Evolutionary conservation across 2,113 vertebrate genomes (phyloP).

Genomic region (Dasyurus viverrinus): DNA sequence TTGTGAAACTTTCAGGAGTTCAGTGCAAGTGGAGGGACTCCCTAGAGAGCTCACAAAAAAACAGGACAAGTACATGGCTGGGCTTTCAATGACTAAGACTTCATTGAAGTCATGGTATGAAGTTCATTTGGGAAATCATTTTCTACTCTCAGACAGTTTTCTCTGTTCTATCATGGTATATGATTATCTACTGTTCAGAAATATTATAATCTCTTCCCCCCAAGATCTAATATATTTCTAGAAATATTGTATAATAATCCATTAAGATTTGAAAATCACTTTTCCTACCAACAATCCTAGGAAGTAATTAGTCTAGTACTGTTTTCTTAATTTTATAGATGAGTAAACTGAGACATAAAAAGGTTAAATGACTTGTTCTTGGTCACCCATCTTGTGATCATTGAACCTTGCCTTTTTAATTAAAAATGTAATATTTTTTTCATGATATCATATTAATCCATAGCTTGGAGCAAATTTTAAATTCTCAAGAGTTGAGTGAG

Average conservation of each 20-base stretch:
- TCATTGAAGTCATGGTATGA: not conserved
- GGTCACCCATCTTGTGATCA: not conserved
- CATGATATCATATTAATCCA: not conserved
- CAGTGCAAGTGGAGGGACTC: not conserved
- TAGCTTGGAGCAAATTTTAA: not conserved
- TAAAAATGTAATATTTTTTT: not conserved
- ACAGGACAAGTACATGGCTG: not conserved
- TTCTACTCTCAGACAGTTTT: not conserved
- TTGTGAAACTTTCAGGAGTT: not conserved
- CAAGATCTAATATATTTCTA: not conserved
- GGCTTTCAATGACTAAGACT: not conserved
- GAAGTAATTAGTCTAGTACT: not conserved
- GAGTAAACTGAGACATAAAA: not conserved
- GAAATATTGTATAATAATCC: not conserved
- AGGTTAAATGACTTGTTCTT: not conserved
- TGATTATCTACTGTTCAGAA: not conserved
- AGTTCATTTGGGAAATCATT: not conserved
- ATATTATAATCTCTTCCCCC: not conserved
- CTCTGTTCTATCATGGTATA: not conserved
- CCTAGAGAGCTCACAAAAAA: not conserved
- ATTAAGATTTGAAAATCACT: not conserved
- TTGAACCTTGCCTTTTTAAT: not conserved
- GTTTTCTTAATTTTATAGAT: not conserved
- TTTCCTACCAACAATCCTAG: not conserved
- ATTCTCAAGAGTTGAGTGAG: not conserved